A percentile compares a stretch with the other conserved stretches of the same genome.
Evolutionary conservation across 1,140 invertebrate species (phyloP).

Genomic region (Stegodyphus dumicola): DNA sequence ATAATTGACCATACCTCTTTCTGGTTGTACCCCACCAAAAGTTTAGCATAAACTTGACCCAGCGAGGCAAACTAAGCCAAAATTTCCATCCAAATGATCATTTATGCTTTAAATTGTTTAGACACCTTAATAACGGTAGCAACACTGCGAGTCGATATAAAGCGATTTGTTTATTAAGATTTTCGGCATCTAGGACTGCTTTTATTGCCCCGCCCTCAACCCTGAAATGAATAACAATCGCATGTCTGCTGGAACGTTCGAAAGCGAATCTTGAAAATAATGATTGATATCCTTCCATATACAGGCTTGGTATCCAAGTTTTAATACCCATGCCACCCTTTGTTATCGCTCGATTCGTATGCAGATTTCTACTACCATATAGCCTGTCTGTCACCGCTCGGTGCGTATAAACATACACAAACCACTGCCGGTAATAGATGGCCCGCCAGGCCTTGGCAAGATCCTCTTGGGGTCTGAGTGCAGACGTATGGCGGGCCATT

Average conservation of each 20-base stretch:
- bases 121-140: no score
- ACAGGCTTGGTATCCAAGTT: background rate
- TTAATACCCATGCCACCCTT: slow-evolving; percentile 13
- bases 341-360: slow-evolving; percentile 45
- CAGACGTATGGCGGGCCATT: slow-evolving; percentile 45
- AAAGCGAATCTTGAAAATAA: slow-evolving; percentile 16
- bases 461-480: background rate
- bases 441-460: background rate
- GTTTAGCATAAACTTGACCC: no score
- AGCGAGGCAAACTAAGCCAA: no score
- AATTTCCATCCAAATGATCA: no score
- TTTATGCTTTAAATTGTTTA: no score
- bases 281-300: slow-evolving; percentile 37
- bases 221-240: background rate
- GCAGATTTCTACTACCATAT: slow-evolving; percentile 42
- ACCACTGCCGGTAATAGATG: slow-evolving; percentile 7
- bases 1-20: no score
- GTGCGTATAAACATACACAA: background rate
- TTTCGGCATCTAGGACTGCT: no score
- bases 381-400: background rate
- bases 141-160: no score
- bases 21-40: no score
- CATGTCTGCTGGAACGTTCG: background rate
- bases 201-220: background rate
- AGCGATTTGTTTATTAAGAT: no score